Conservation (phyloP, 2,797 vertebrate species). For the Dromococcyx pavoninus region DNA sequence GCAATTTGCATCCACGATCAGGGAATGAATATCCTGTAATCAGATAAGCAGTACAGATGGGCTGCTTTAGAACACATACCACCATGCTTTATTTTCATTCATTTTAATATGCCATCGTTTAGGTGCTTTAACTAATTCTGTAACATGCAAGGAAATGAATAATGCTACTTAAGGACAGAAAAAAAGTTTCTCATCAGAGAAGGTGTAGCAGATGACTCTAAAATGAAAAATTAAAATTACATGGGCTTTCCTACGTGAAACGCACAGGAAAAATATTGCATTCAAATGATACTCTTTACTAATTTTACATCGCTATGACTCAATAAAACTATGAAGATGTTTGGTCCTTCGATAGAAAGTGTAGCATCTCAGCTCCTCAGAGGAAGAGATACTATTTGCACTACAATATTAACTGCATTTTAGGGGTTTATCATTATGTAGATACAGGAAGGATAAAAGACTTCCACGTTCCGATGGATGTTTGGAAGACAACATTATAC, state of each 20-base stretch:
- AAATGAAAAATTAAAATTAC: neutral
- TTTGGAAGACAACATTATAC: neutral
- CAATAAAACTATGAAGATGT: neutral
- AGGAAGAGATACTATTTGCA: neutral
- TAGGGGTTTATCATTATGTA: neutral
- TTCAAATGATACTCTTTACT: neutral
- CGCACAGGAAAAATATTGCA: fast-evolving
- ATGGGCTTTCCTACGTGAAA: neutral
- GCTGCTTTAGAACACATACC: neutral
- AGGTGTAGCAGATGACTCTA: neutral
- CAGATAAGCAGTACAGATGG: neutral
- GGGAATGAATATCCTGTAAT: neutral
- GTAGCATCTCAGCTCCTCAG: neutral
- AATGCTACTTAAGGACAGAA: neutral
- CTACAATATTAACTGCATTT: neutral
- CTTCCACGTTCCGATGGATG: neutral
- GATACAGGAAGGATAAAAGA: neutral
- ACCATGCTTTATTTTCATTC: neutral
- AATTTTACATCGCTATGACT: neutral
- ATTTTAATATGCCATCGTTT: neutral
- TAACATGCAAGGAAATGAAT: neutral
- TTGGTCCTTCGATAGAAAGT: neutral
- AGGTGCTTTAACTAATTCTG: neutral
- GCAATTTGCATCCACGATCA: neutral
- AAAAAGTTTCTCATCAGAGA: neutral